Conservation (phyloP, 2,888 invertebrate genomes). For the Neoascia interrupta region DNA sequence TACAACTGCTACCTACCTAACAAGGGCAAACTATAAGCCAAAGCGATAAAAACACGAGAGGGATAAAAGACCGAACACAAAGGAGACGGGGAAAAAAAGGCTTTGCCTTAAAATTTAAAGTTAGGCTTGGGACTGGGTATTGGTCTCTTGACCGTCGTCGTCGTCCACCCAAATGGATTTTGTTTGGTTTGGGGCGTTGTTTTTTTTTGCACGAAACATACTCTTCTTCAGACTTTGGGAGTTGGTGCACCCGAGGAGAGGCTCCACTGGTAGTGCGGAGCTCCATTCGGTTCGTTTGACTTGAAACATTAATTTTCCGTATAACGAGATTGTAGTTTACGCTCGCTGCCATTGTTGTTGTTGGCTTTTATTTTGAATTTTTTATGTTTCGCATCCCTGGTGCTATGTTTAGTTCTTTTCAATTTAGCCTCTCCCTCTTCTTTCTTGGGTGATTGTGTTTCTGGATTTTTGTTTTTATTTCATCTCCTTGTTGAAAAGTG, state of each 20-base stretch:
- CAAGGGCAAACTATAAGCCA: not conserved
- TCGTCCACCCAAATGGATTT: no score
- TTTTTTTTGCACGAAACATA: no score
- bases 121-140: constrained; percentile 12
- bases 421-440: constrained; percentile 49
- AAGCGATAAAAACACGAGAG: constrained; percentile 10
- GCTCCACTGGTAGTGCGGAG: constrained; percentile 20
- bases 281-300: constrained; percentile 66
- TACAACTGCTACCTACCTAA: constrained; percentile 45
- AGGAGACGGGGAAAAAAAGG: not conserved
- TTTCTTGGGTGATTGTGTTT: constrained; percentile 47
- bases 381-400: constrained; percentile 14
- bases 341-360: constrained; percentile 58
- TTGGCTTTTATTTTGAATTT: constrained; percentile 37
- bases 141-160: no score
- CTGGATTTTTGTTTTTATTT: constrained; percentile 11
- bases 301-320: constrained; percentile 68
- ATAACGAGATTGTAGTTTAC: constrained; percentile 68
- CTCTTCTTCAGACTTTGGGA: not conserved
- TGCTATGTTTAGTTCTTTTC: constrained; percentile 43
- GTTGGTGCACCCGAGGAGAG: constrained; percentile 1
- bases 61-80: not conserved
- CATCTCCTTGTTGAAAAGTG: constrained; percentile 32
- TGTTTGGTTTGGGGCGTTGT: no score
- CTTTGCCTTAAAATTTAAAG: constrained; percentile 35